Evolutionary conservation across 2,797 vertebrate species (phyloP), one percentile per base, ranked within the genome.

Genomic region (Acanthurus leucopareius): DNA sequence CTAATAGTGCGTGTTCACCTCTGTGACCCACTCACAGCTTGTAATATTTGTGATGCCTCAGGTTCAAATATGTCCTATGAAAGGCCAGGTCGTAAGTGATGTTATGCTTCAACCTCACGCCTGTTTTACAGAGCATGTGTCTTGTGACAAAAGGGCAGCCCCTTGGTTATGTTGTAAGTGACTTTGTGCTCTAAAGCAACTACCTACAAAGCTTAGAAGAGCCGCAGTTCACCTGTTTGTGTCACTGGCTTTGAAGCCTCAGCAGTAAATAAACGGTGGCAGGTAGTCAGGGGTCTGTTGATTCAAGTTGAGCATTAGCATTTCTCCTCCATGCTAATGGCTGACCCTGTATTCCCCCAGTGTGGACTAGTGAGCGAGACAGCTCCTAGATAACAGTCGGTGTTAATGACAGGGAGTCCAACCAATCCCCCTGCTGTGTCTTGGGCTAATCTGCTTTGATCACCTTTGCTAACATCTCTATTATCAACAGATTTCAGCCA

Each of bases 391-490:
- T 91, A 94, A 96, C 79, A 67, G 85, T 93, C 89, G 79, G 85
- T 89, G 89, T 92, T 96, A 96, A 95, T 96, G 92, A 94, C 84
- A 81, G 89, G 25, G 82, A 83, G 86, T 76, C 78, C 84, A 90
- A 90, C 90, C 81, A 93, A 92, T 90, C 87, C 87, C 87, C 82
- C 81, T 62, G 79, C 84, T 83, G 92, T 75, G 78, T 93, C 94
- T 94, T 91, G 83, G 79, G 83, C 94, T 96, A 96, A 96, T 96
- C 95, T 96, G 91, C 90, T 92, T 89, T 92, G 92, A 95, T 95
- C 93, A 95, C 94, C 93, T 95, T 93, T 95, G 92, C 94, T 95
- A 94, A 96, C 93, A 95, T 95, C 93, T 96, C 95, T 95, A 95
- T 95, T 96, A 96, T 91, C 92, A 92, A 92, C 95, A 95, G 92